These are phyloP conservation scores for Peucedramus taeniatus DNA, from an alignment of 2,113 vertebrate species.

Conservation along the genomic window DNA sequence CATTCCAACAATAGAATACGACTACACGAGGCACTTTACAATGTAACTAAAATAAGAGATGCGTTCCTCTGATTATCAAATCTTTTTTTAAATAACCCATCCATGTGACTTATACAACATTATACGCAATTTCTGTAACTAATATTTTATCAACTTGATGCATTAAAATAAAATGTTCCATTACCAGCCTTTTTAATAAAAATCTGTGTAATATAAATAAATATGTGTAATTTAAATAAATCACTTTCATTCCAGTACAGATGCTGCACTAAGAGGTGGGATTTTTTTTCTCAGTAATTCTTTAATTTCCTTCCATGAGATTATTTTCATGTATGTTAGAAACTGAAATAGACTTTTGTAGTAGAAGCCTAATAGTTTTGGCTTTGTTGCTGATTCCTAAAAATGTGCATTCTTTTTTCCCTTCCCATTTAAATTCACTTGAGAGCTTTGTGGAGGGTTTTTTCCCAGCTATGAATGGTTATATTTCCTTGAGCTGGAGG, in stretches of 20 bases:
- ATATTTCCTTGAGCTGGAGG: neutral
- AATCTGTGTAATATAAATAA: constrained; percentile 66
- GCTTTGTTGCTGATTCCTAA: neutral
- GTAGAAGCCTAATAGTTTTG: neutral
- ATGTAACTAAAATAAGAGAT: constrained; percentile 80
- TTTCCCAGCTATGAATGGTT: neutral
- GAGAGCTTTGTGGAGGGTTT: neutral
- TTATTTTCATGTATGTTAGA: neutral
- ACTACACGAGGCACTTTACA: constrained; percentile 98
- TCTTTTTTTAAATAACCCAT: constrained; percentile 70
- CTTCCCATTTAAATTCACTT: neutral
- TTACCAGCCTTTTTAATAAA: constrained; percentile 81
- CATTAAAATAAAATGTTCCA: constrained; percentile 77
- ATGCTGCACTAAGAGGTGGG: neutral
- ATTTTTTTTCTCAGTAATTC: neutral
- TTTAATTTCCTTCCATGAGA: neutral
- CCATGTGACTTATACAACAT: constrained; percentile 63
- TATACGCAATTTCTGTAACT: constrained; percentile 73
- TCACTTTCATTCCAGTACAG: constrained; percentile 24
- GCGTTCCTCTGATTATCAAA: constrained; percentile 50
- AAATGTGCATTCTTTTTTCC: neutral
- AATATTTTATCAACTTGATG: constrained; percentile 71
- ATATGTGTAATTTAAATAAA: constrained; percentile 69
- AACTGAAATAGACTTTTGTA: neutral
- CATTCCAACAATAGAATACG: constrained; percentile 99